These are phyloP conservation scores for Lamellibrachia satsuma DNA, from an alignment of 2,888 invertebrate species.

Conservation along the genomic window DNA sequence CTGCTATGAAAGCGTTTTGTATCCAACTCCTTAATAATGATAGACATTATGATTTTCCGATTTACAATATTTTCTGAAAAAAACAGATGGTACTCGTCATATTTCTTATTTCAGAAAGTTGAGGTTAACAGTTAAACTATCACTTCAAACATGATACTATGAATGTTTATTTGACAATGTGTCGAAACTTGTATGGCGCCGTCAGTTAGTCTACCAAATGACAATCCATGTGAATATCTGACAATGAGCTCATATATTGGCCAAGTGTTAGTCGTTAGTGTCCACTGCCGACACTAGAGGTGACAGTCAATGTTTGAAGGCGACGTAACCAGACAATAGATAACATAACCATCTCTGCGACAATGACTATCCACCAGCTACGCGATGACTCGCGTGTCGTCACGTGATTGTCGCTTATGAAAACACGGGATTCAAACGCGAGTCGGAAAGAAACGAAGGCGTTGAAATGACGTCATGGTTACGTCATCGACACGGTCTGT, in stretches of 20 bases:
- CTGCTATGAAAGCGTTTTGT: too few species aligned
- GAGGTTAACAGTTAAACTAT: too few species aligned
- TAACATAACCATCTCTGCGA: not conserved
- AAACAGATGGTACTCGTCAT: too few species aligned
- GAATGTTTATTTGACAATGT: not conserved
- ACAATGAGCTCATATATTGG: not conserved
- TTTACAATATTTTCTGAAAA: too few species aligned
- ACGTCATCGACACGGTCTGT: not conserved
- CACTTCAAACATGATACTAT: too few species aligned
- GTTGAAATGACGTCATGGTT: not conserved
- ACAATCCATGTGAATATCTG: not conserved
- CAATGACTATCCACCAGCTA: not conserved
- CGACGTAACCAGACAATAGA: not conserved
- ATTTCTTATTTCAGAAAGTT: too few species aligned
- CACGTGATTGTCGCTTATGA: slow-evolving; percentile 13
- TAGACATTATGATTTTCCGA: too few species aligned
- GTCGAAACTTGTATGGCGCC: not conserved
- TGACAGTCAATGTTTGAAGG: not conserved
- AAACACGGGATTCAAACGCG: slow-evolving; percentile 17
- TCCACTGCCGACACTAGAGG: not conserved
- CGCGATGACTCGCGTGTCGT: not conserved
- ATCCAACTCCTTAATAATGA: too few species aligned
- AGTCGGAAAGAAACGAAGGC: not conserved
- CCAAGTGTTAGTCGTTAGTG: not conserved
- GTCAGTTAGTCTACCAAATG: not conserved